Evolutionary conservation across 2,797 vertebrate genomes (phyloP), one percentile per base, ranked within the genome.

Genomic region (Molossus alvarezi): DNA sequence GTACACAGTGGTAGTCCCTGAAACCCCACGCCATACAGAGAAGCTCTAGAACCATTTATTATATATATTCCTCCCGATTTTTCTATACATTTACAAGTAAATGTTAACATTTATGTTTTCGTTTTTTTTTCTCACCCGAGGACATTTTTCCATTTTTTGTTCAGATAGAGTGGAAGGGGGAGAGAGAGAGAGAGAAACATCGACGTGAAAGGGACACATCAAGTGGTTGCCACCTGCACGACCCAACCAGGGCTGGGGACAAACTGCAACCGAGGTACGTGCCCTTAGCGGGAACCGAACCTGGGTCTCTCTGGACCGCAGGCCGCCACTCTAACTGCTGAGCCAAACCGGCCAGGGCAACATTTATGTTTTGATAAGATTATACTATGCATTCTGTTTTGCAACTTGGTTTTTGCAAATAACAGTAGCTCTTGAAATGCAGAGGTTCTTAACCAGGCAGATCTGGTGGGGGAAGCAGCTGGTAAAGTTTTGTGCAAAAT

Each of bases 361-460:
- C 25, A 77, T 37, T 86, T 82, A 25, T 6, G 21, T 65, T 88
- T 76, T 90, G 37, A 90, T 88, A 81, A 81, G 73, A 20, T 51
- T 7, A 14, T 5, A 17, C 1, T 20, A 4, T 76, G n/a, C 15
- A 29, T 95, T 58, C 37, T 64, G 25, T 45, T 83, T 55, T 81
- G 41, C 55, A 83, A 1, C 27, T 80, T 91, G 73, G 21, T 41
- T 92, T 96, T 94, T 91, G 48, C 48, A 95, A 88, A 57, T 86
- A 76, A 58, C 51, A 51, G 60, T 33, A 90, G 71, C 37, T 88
- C 57, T 51, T 60, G 45, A 94, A 84, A 69, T 10, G 12, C 1
- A 20, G n/a, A 87, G 53, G 13, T 65, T 88, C 45, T 75, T 82
- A 75, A 51, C 48, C 48, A 72, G 80, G 57, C 73, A 77, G 23